These are phyloP conservation scores for Drosophila nigrodunni DNA, from an alignment of 1,140 invertebrate species.

Conservation along the genomic window DNA sequence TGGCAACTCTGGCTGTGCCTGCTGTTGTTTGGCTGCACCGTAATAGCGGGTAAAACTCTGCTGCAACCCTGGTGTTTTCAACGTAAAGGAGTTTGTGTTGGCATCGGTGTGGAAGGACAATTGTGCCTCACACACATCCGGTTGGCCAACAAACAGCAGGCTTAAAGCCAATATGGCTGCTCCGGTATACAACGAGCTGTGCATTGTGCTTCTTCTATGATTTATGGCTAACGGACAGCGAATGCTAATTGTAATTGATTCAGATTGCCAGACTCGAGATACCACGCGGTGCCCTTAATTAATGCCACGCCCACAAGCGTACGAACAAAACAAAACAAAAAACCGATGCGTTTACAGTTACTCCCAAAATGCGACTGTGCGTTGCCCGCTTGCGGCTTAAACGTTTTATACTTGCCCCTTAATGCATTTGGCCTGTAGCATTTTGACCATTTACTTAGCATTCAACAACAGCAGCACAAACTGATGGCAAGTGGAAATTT, in stretches of 20 bases:
- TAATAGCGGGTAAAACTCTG: slow-evolving; percentile 80
- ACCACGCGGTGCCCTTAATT: slow-evolving; percentile 30
- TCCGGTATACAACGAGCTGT: background rate
- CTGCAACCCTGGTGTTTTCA: slow-evolving; percentile 76
- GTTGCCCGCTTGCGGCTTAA: slow-evolving; percentile 17
- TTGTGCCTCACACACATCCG: slow-evolving; percentile 63
- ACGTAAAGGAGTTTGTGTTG: slow-evolving; percentile 77
- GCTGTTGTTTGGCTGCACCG: slow-evolving; percentile 56
- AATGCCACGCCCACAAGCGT: slow-evolving; percentile 5
- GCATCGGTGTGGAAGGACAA: slow-evolving; percentile 78
- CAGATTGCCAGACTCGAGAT: slow-evolving; percentile 12
- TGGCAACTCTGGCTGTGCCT: slow-evolving; percentile 34
- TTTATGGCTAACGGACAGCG: background rate
- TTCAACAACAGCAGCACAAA: slow-evolving; percentile 16
- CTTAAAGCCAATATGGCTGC: slow-evolving; percentile 19
- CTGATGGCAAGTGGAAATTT: slow-evolving; percentile 45
- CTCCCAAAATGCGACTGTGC: slow-evolving; percentile 44
- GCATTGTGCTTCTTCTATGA: slow-evolving; percentile 41
- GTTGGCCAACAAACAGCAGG: slow-evolving; percentile 42
- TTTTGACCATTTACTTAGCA: slow-evolving; percentile 34
- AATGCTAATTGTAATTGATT: slow-evolving; percentile 48
- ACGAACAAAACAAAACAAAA: background rate
- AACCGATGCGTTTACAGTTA: slow-evolving; percentile 24
- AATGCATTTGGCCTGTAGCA: background rate
- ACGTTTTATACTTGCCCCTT: slow-evolving; percentile 48